Percentiles rank a stretch among this genome's conserved stretches.
phyloP scores from a whole-genome alignment of 1,140 invertebrate species.

The Oedothorax gibbosus region DNA sequence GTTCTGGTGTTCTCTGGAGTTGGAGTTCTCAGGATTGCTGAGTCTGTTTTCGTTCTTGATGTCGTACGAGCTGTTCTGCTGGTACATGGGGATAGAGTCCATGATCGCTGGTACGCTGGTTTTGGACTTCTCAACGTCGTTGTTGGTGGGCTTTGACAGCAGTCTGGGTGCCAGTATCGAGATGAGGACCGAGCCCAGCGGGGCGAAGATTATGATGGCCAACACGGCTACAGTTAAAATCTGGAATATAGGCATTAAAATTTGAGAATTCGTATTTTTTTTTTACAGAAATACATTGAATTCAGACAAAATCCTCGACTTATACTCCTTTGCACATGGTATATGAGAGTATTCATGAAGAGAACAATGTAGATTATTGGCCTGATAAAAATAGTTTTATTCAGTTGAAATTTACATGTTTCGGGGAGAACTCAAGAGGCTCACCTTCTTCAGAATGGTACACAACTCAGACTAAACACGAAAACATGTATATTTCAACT shows the following conservation, averaged over 20 bases:
- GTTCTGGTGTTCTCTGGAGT: not conserved
- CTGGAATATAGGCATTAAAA: slow-evolving; percentile 68
- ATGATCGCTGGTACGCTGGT: not conserved
- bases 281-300: too few species aligned
- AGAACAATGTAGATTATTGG: too few species aligned
- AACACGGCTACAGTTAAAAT: slow-evolving; percentile 82
- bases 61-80: not conserved
- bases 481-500: too few species aligned
- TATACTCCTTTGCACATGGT: too few species aligned
- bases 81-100: slow-evolving; percentile 18
- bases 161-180: slow-evolving; percentile 82
- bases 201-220: slow-evolving; percentile 90
- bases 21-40: not conserved
- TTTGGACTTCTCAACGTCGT: not conserved
- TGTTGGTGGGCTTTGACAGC: slow-evolving; percentile 76
- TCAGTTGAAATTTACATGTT: too few species aligned
- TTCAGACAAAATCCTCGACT: too few species aligned
- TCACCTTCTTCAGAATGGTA: too few species aligned
- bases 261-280: not conserved
- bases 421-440: too few species aligned
- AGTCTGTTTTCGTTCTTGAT: slow-evolving; percentile 24
- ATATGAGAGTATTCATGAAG: too few species aligned
- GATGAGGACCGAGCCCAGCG: slow-evolving; percentile 88
- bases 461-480: too few species aligned
- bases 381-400: too few species aligned